Evolutionary conservation across 1,140 invertebrate species (phyloP), one percentile per base, ranked within the genome.

Genomic region (Ips typographus): DNA sequence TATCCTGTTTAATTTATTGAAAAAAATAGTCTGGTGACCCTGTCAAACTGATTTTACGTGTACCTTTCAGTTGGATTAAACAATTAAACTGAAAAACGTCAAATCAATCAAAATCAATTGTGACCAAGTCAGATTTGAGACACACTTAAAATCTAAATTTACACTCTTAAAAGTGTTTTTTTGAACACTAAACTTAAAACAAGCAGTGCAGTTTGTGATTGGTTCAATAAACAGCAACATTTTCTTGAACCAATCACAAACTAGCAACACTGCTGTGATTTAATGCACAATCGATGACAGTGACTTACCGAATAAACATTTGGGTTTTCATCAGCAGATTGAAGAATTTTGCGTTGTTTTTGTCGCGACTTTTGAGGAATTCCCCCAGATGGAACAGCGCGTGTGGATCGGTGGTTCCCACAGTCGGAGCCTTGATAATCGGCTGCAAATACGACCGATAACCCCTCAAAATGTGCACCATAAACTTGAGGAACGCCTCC

Each of bases 401-500:
- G 73, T 90, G 91, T 0, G 95, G 92, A 85, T 99, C 97, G 0
- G 96, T 99, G 0, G 96, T 94, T 0, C 93, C 93, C 58, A 93
- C 88, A 0, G 92, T 96, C 0, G 97, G 96, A 1, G 95, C 94
- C 79, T 93, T 93, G 1, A 93, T 97, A 51, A 99, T 98, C 1
- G 98, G 98, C 65, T 95, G 86, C 47, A 99, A 83, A 81, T 89
- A 98, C 53, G 86, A 84, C 56, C 94, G 86, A 82, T 99, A 99
- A 2, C 96, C 96, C 79, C 93, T 93, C 71, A 99, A 81, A 66
- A 98, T 91, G 47, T 90, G 87, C 2, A 94, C 95, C 91, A 98
- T 99, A 77, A 99, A 99, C 58, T 93, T 86, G 40, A 99, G 84
- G 83, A 99, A 99, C 3, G 95, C 94, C 81, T 99, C 97, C 82